Conservation (phyloP, 2,113 vertebrate genomes). For the Fulmarus glacialis region DNA sequence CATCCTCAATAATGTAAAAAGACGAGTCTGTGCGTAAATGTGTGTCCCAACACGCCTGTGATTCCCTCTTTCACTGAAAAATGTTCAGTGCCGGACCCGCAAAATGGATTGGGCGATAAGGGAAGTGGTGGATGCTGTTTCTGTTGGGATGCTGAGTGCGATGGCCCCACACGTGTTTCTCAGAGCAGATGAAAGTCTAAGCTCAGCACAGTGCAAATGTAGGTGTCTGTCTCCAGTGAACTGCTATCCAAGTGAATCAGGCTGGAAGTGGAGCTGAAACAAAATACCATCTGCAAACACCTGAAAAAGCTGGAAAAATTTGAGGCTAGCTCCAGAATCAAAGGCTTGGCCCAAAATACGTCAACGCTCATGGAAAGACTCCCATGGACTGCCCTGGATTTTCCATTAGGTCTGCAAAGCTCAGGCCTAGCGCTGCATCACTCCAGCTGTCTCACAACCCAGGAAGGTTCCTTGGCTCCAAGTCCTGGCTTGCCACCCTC, state of each 20-base stretch:
- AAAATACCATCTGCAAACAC: background rate
- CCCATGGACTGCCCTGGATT: background rate
- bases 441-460: background rate
- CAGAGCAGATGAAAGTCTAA: accelerated
- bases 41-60: background rate
- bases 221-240: background rate
- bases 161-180: background rate
- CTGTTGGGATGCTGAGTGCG: background rate
- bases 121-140: accelerated
- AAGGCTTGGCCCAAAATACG: background rate
- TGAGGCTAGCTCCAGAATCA: background rate
- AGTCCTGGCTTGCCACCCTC: background rate
- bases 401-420: background rate
- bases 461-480: background rate
- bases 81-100: accelerated
- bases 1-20: background rate
- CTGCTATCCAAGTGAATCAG: background rate
- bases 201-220: background rate
- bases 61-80: background rate
- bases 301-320: background rate
- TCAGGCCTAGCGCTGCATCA: background rate
- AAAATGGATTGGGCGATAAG: accelerated
- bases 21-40: background rate
- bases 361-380: background rate
- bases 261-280: background rate